Conservation (phyloP, 64 coral and sea anemone genomes). For the Pocillopora damicornis region DNA sequence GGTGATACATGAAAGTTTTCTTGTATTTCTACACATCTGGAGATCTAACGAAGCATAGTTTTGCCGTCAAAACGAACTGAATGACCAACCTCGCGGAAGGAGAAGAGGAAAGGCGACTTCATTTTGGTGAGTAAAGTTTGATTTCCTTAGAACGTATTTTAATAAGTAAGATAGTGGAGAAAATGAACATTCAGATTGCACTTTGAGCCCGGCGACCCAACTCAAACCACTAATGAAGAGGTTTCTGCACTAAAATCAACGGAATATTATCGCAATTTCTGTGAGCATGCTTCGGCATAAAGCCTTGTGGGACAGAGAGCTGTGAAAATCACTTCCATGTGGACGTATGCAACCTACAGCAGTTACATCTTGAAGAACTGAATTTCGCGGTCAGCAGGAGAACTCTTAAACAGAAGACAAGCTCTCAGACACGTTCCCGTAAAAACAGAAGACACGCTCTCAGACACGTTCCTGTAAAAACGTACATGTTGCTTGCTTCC, state of each 20-base stretch:
- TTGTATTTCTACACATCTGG: background rate
- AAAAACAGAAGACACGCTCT: too few relatives aligned
- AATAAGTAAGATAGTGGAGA: background rate
- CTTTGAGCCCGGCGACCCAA: background rate
- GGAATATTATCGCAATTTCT: background rate
- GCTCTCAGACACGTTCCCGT: too few relatives aligned
- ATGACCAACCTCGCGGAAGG: background rate
- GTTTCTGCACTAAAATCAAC: background rate
- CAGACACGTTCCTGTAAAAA: too few relatives aligned
- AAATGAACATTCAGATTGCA: background rate
- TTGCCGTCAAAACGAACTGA: background rate
- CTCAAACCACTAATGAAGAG: background rate
- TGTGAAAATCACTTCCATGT: background rate
- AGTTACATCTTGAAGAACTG: background rate
- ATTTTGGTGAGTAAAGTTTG: constrained; percentile 5
- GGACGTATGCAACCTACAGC: background rate
- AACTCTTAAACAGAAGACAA: too few relatives aligned
- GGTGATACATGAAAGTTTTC: background rate
- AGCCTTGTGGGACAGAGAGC: background rate
- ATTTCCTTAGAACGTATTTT: background rate
- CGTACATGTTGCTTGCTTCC: too few relatives aligned
- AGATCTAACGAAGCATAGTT: background rate
- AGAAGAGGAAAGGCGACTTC: background rate
- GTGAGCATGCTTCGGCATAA: background rate
- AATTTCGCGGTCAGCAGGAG: background rate